A percentile compares a stretch with the other conserved stretches of the same genome.
Conservation (phyloP, 2,113 vertebrate genomes). For the Podarcis cretensis region DNA sequence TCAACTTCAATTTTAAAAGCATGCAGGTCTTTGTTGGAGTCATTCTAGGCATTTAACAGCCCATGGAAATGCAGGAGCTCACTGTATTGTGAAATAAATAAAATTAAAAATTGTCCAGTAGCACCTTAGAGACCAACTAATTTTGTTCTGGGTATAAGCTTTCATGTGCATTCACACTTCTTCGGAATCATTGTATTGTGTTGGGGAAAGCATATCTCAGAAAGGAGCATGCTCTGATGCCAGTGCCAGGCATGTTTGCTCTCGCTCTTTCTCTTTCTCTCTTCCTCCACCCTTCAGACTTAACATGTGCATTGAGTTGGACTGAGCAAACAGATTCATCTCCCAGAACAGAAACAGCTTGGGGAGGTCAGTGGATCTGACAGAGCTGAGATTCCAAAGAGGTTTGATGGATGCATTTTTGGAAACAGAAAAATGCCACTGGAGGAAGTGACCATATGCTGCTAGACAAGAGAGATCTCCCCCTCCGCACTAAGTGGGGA, state of each 20-base stretch:
- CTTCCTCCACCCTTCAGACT: neutral
- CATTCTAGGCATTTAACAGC: no score
- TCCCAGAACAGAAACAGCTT: neutral
- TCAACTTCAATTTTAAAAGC: no score
- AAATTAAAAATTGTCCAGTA: no score
- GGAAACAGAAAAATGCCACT: neutral
- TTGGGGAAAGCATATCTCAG: neutral
- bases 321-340: neutral
- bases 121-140: no score
- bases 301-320: fast-evolving
- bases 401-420: neutral
- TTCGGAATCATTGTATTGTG: neutral
- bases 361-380: neutral
- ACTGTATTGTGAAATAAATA: no score
- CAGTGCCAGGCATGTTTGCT: neutral
- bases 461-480: fast-evolving
- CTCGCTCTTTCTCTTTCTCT: neutral
- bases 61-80: no score
- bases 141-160: no score
- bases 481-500: neutral
- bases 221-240: neutral
- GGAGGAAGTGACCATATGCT: fast-evolving
- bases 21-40: no score
- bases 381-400: neutral
- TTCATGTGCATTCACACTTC: no score